Percentiles rank a stretch among this genome's conserved stretches.
These are phyloP conservation scores for Calameuta filiformis DNA, from an alignment of 2,888 invertebrate species.

Conservation along the genomic window DNA sequence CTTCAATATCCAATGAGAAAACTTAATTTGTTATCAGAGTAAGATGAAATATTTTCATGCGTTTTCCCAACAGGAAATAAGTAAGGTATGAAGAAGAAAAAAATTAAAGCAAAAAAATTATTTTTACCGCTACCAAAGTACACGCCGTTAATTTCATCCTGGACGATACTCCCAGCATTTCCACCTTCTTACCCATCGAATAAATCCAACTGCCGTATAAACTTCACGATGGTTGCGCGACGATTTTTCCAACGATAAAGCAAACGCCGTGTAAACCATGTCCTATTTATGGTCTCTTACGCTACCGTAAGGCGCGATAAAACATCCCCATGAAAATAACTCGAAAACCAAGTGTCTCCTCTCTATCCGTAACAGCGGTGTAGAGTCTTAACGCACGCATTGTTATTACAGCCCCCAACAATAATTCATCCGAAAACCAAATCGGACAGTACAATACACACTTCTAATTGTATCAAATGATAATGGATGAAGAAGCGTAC, in stretches of 20 bases:
- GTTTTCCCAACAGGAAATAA: background rate
- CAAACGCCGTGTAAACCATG: conserved; percentile 7
- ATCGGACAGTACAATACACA: background rate
- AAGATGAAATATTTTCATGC: background rate
- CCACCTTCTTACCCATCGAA: background rate
- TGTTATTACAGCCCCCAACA: conserved; percentile 18
- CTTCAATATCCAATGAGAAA: background rate
- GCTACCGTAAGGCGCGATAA: conserved; percentile 6
- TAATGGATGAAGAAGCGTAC: background rate
- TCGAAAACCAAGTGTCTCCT: conserved; percentile 3
- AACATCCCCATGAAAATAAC: conserved; percentile 2
- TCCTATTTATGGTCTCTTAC: conserved; percentile 14
- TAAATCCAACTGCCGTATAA: background rate
- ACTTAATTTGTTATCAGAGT: background rate
- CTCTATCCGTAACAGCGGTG: background rate
- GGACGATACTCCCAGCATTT: background rate
- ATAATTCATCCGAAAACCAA: conserved; percentile 9
- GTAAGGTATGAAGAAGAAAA: background rate
- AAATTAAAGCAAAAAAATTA: background rate
- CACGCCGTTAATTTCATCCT: background rate
- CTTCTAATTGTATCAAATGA: background rate
- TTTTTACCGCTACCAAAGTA: background rate
- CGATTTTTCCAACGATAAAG: background rate
- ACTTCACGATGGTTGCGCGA: background rate
- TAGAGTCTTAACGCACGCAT: background rate